Evolutionary conservation across 2,888 invertebrate genomes (phyloP).

Genomic region (Cheilosia grossa): DNA sequence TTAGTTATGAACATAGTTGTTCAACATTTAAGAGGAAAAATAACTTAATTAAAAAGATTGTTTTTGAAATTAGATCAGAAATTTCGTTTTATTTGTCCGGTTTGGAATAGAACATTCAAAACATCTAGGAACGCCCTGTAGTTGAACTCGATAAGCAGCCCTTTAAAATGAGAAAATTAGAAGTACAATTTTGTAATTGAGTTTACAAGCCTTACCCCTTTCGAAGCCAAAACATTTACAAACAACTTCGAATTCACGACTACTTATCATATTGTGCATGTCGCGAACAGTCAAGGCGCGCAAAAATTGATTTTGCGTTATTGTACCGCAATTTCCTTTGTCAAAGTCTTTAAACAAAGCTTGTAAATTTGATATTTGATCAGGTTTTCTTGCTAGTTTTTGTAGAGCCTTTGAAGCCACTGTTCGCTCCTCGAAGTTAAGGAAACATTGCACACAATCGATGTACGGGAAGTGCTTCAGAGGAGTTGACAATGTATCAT

Average conservation of each 20-base stretch:
- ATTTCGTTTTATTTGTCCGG: conserved; percentile 83
- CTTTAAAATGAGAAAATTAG: conserved; percentile 44
- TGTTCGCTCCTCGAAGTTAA: conserved; percentile 89
- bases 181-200: too few relatives aligned
- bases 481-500: conserved; percentile 88
- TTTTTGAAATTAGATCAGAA: conserved; percentile 65
- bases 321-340: conserved; percentile 87
- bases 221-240: conserved; percentile 90
- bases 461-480: conserved; percentile 88
- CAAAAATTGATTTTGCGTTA: conserved; percentile 86
- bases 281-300: conserved; percentile 87
- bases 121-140: conserved; percentile 89
- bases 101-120: conserved; percentile 86
- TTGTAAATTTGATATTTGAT: conserved; percentile 88
- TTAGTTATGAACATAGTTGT: too few relatives aligned
- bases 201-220: conserved; percentile 84
- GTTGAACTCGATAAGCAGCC: conserved; percentile 86
- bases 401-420: conserved; percentile 87
- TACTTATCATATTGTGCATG: conserved; percentile 87
- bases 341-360: conserved; percentile 90
- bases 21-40: too few relatives aligned
- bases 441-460: conserved; percentile 86
- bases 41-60: too few relatives aligned
- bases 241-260: conserved; percentile 87
- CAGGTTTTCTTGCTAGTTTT: conserved; percentile 87